Percentiles rank a stretch among this genome's conserved stretches.
Conservation (phyloP, 2,113 vertebrate species). For the Oreochromis tanganicae region DNA sequence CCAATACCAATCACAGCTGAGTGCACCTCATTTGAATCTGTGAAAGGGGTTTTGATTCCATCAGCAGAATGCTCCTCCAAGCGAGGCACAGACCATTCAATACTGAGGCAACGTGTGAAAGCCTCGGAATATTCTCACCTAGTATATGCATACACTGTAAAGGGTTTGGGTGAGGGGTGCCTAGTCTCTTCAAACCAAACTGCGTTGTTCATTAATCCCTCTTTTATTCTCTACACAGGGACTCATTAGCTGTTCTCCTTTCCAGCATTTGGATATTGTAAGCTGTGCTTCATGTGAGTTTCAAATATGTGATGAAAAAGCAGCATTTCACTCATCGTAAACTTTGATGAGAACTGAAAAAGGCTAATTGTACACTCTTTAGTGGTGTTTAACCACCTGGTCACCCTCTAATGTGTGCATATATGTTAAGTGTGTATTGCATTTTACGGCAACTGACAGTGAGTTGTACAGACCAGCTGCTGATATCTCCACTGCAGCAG, state of each 20-base stretch:
- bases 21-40: constrained; percentile 76
- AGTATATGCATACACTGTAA: constrained; percentile 36
- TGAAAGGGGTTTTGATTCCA: constrained; percentile 77
- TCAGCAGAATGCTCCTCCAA: constrained; percentile 74
- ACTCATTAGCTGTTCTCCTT: constrained; percentile 50
- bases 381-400: constrained; percentile 46
- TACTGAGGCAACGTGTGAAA: constrained; percentile 51
- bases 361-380: constrained; percentile 42
- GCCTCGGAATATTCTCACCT: constrained; percentile 64
- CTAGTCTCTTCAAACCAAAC: constrained; percentile 31
- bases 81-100: constrained; percentile 67
- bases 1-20: constrained; percentile 78
- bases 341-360: constrained; percentile 49
- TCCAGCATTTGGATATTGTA: constrained; percentile 33
- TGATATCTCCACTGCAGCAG: constrained; percentile 55
- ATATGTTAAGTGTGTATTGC: constrained; percentile 1
- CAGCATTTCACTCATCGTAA: constrained; percentile 35
- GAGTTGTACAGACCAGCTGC: constrained; percentile 23
- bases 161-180: constrained; percentile 26
- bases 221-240: constrained; percentile 54
- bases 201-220: constrained; percentile 62
- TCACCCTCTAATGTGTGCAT: constrained; percentile 13
- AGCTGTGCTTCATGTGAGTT: constrained; percentile 31
- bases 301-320: constrained; percentile 45
- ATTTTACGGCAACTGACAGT: background rate